Conservation (phyloP, 2,797 vertebrate species). For the Sitta carolinensis region DNA sequence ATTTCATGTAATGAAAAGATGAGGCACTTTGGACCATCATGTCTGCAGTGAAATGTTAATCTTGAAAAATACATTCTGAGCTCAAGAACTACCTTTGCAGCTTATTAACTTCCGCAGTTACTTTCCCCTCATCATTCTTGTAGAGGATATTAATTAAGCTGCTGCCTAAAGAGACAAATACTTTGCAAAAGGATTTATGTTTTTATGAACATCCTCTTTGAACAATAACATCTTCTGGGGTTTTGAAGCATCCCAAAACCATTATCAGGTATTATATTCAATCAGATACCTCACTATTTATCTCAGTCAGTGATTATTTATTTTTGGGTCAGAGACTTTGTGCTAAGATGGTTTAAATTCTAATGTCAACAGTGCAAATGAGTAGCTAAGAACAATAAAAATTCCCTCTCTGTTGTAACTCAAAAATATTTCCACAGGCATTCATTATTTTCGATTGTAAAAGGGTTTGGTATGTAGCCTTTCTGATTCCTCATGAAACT, state of each 20-base stretch:
- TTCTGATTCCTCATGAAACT: conserved; percentile 46
- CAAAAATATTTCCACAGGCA: conserved; percentile 51
- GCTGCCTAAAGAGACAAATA: neutral
- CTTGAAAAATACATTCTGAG: neutral
- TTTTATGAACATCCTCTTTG: neutral
- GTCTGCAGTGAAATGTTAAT: neutral
- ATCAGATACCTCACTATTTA: neutral
- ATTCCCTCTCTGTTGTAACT: conserved; percentile 35
- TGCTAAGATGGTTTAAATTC: neutral
- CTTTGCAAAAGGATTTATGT: neutral
- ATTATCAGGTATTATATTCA: neutral
- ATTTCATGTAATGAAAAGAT: neutral
- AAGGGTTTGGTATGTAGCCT: conserved; percentile 21
- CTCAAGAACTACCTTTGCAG: neutral
- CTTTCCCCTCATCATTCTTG: neutral
- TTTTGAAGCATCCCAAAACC: neutral
- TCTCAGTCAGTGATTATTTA: conserved; percentile 13
- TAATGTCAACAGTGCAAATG: conserved; percentile 23
- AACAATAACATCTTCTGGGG: neutral
- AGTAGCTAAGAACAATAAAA: conserved; percentile 11
- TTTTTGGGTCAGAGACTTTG: conserved; percentile 33
- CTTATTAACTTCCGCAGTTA: neutral
- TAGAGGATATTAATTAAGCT: neutral
- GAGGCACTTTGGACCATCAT: neutral
- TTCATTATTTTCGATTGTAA: conserved; percentile 55